Base-by-base conservation (phyloP, 2,113 vertebrate genomes). In the Pipa parva region DNA sequence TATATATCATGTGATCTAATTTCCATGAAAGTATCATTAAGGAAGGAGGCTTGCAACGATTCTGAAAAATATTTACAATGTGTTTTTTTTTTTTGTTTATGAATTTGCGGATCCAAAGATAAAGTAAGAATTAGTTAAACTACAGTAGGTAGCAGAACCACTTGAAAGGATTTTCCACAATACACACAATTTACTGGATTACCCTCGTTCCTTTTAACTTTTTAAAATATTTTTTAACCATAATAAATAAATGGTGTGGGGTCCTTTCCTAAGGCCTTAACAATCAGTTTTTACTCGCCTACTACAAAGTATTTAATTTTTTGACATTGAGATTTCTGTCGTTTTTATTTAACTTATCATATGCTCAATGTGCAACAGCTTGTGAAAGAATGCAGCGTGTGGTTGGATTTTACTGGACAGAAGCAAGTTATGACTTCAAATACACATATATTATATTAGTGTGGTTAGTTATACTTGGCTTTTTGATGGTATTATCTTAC, bases 371-470 rank as follows among this genome's bases (percentile, higher is more conserved):
- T 54, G 60, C 37, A 69, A 28, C 48, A 49, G 45, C 60, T 22
- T 59, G 24, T 50, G 36, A 60, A 58, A 46, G 46, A 69, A 51
- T 69, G 65, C 36, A 58, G 55, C 29, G 59, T 6, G 20, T 3
- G 24, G 29, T 27, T 49, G 27, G 48, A 29, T 20, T 60, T 7
- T 24, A 8, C 65, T 51, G 31, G 21, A 68, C 55, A 52, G 10
- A 36, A n/a, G 13, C 48, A 54, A 60, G 48, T 51, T 60, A 60
- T 51, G 48, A 50, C 24, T 55, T 52, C 26, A 65, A 45, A 65
- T 65, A 33, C 63, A 29, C 31, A 55, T 20, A 28, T 59, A 39
- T 68, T 68, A 25, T 50, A 27, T 59, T 11, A 50, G 24, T 42
- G 46, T 18, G 18, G 33, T 69, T 69, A 46, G 57, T 45, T 51